Percentiles rank a stretch among this genome's conserved stretches.
Evolutionary conservation across 1,140 invertebrate genomes (phyloP).

Genomic region (Leptonema lineaticorne): DNA sequence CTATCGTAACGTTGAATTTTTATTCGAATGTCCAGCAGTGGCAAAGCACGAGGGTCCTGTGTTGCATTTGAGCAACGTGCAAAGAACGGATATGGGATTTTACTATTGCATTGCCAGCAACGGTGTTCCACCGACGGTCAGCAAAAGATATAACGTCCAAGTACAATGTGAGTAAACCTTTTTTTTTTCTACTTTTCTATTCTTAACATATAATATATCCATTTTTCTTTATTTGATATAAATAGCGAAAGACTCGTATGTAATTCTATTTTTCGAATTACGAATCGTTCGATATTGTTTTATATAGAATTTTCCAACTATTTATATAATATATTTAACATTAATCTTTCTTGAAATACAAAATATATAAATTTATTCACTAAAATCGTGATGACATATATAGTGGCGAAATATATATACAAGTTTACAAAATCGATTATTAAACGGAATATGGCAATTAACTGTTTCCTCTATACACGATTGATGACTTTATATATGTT

Average conservation of each 20-base stretch:
- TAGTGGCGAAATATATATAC: too few species aligned
- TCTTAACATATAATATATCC: background rate
- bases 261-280: too few species aligned
- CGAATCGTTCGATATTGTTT: too few species aligned
- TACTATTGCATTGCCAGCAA: slow-evolving; percentile 70
- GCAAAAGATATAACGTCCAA: slow-evolving; percentile 67
- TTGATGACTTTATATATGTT: too few species aligned
- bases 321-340: background rate
- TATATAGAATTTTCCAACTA: too few species aligned
- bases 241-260: too few species aligned
- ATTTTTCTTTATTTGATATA: too few species aligned
- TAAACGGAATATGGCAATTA: too few species aligned
- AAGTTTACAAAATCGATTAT: too few species aligned
- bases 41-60: slow-evolving; percentile 25
- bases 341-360: background rate
- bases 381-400: background rate
- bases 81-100: slow-evolving; percentile 80
- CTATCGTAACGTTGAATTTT: too few species aligned
- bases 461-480: too few species aligned
- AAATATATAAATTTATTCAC: background rate
- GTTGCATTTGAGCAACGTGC: slow-evolving; percentile 53
- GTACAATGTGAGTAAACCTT: slow-evolving; percentile 68
- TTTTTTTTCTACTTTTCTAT: background rate
- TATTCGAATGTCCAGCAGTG: slow-evolving; percentile 27
- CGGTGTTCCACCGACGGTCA: slow-evolving; percentile 66